phyloP scores from a whole-genome alignment of 2,888 invertebrate genomes.

The Labia minor region DNA sequence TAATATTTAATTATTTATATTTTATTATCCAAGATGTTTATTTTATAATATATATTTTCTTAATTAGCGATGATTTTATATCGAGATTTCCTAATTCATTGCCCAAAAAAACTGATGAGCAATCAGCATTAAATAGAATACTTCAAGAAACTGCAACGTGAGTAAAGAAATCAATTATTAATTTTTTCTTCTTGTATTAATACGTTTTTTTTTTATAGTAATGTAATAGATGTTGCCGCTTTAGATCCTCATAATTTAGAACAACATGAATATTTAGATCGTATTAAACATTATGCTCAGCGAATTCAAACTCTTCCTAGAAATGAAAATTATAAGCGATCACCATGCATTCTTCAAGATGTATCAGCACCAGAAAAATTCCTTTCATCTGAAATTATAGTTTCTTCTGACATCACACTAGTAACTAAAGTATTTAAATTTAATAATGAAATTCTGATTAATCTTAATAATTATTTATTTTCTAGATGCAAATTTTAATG shows the following conservation, averaged over 20 bases:
- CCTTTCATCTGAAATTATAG: conserved; percentile 51
- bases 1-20: conserved; percentile 28
- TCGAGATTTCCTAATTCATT: conserved; percentile 50
- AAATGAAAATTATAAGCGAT: conserved; percentile 32
- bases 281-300: conserved; percentile 58
- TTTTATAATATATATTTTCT: neutral
- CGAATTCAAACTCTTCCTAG: conserved; percentile 36
- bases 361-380: conserved; percentile 62
- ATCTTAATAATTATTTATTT: conserved; percentile 30
- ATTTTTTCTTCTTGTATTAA: conserved; percentile 21
- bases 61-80: conserved; percentile 50
- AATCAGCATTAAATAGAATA: conserved; percentile 79
- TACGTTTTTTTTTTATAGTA: conserved; percentile 43
- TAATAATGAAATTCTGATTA: neutral
- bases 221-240: conserved; percentile 89
- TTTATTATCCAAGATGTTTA: conserved; percentile 17
- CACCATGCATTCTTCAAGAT: conserved; percentile 52
- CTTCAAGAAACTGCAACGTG: conserved; percentile 84
- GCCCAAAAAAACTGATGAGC: conserved; percentile 76
- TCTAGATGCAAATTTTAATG: conserved; percentile 60
- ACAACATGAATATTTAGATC: conserved; percentile 77
- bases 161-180: conserved; percentile 33
- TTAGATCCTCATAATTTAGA: conserved; percentile 79
- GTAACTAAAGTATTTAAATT: conserved; percentile 41
- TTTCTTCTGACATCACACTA: conserved; percentile 53